phyloP scores from a whole-genome alignment of 2,113 vertebrate genomes.

The Illadopsis cleaveri region DNA sequence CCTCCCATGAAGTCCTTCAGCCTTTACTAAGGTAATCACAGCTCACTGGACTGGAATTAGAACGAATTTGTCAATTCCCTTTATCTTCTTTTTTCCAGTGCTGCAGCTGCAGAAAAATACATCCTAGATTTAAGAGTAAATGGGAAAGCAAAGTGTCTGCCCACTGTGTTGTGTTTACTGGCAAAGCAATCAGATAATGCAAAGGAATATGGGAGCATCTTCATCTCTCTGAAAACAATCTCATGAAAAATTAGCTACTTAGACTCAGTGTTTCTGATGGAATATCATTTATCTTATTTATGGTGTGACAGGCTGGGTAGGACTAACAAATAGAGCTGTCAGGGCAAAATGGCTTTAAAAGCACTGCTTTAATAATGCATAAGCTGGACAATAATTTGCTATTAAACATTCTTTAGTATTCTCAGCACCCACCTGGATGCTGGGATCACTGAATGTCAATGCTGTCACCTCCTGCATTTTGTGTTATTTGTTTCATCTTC shows the following conservation, averaged over 20 bases:
- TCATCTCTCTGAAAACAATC: not conserved
- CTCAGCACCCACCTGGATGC: not conserved
- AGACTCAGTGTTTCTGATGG: not conserved
- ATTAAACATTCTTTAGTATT: not conserved
- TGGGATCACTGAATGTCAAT: not conserved
- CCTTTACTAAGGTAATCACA: slow-evolving; percentile 89
- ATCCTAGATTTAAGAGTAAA: not conserved
- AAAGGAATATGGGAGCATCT: not conserved
- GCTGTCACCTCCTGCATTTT: not conserved
- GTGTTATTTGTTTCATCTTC: not conserved
- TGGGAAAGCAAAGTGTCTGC: not conserved
- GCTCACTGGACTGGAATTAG: not conserved
- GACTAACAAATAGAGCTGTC: not conserved
- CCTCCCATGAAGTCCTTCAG: slow-evolving; percentile 96
- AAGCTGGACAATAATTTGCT: not conserved
- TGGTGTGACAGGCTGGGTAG: not conserved
- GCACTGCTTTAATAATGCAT: not conserved
- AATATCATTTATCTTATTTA: not conserved
- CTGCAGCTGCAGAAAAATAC: not conserved
- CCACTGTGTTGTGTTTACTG: not conserved
- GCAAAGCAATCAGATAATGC: not conserved
- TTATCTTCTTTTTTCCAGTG: not conserved
- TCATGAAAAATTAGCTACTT: not conserved
- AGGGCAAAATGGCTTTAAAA: not conserved
- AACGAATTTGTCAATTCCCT: rapidly evolving